Percentiles rank a stretch among this genome's conserved stretches.
Evolutionary conservation across 2,113 vertebrate genomes (phyloP).

Genomic region (Melozone crissalis): DNA sequence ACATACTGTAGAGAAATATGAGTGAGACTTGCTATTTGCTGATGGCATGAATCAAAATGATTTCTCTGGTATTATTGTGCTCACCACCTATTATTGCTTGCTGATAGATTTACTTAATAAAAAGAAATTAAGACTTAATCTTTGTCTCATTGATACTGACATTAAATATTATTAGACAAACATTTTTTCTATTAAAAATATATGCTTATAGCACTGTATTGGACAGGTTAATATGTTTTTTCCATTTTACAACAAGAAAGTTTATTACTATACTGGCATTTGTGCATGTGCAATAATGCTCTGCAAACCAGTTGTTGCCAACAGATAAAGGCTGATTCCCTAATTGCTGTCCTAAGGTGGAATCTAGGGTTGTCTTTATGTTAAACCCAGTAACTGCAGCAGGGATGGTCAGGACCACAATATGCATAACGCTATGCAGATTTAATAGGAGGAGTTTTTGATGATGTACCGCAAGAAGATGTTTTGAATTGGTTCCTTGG

Average conservation of each 20-base stretch:
- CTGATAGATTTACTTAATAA: constrained; percentile 28
- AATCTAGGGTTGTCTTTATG: not conserved
- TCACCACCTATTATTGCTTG: constrained; percentile 2
- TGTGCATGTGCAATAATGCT: not conserved
- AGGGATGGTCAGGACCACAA: not conserved
- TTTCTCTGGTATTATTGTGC: not conserved
- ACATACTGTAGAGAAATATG: not conserved
- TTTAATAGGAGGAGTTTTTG: not conserved
- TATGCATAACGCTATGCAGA: not conserved
- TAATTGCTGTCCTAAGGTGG: not conserved
- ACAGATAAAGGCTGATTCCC: constrained; percentile 38
- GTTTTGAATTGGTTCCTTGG: not conserved
- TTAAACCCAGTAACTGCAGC: not conserved
- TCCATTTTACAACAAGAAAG: constrained; percentile 27
- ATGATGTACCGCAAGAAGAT: not conserved
- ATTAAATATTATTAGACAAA: constrained; percentile 4
- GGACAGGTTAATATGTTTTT: constrained; percentile 43
- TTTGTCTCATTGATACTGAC: constrained; percentile 27
- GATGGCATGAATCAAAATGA: constrained; percentile 25
- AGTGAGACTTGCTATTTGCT: not conserved
- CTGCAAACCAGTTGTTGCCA: constrained; percentile 20
- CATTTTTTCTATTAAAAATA: not conserved
- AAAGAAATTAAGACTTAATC: not conserved
- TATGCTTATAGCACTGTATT: not conserved
- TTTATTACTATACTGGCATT: constrained; percentile 47